Base-by-base conservation (phyloP, 2,113 vertebrate genomes). In the Carassius carassius region DNA sequence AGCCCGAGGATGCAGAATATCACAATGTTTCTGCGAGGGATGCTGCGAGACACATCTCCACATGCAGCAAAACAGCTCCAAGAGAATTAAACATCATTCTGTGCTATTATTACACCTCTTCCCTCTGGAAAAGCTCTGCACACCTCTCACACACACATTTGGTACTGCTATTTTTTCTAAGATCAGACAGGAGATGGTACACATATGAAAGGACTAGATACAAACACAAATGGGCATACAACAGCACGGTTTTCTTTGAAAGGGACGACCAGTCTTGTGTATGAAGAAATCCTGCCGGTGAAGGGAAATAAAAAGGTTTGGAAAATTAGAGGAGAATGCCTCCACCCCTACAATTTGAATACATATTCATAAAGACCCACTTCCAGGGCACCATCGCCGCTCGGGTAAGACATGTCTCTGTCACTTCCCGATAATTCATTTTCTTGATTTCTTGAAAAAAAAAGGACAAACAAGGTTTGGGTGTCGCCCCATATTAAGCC, bases 341-440 rank as follows among this genome's bases (percentile, higher is more conserved):
- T 14, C 63, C 60, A 37, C 67, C 47, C 56, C 41, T 47, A 17
- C 25, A 49, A 83, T 83, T 11, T 29, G 11, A 35, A 82, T 84
- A 75, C 84, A 87, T 87, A 89, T 89, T 89, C 86, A 89, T 86
- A 86, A 87, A 81, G 81, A 85, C 65, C 72, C 69, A 35, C 78
- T 86, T 85, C 47, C 82, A 77, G 76, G 83, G 82, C 17, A 44
- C 51, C 65, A 70, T 78, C 19, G 11, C 49, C 58, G 81, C 35
- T 85, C 44, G 54, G 81, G 54, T 13, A 81, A 84, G 84, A 77
- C 25, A 67, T 51, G 84, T 49, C 41, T 67, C 86, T 83, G 58
- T 81, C 81, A 60, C 77, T 87, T 87, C 49, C 77, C 87, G 84
- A 87, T 86, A 54, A 81, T 84, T 86, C 77, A 84, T 87, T 72